phyloP scores from a whole-genome alignment of 2,113 vertebrate species.

The Pollachius pollachius region DNA sequence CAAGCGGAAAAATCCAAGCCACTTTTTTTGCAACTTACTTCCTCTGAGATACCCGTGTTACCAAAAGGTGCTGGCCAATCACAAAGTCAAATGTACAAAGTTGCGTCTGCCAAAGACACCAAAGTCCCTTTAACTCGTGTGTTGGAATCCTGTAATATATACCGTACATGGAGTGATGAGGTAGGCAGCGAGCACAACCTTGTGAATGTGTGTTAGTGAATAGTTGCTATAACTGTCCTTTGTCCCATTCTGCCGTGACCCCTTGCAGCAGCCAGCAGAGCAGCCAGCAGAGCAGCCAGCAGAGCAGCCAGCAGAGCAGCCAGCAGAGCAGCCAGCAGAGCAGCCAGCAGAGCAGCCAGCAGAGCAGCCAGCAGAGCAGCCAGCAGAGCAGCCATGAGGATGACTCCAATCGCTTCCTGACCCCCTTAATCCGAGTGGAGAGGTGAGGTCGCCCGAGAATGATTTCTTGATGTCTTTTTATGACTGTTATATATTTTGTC shows the following conservation, averaged over 20 bases:
- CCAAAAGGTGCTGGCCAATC: too few relatives aligned
- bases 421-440: constrained; percentile 77
- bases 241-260: neutral
- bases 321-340: constrained; percentile 71
- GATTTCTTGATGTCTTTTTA: too few relatives aligned
- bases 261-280: constrained; percentile 59
- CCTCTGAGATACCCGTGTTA: too few relatives aligned
- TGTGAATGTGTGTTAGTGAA: too few relatives aligned
- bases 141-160: neutral
- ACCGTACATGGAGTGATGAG: too few relatives aligned
- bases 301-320: constrained; percentile 91
- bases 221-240: neutral
- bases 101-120: too few relatives aligned
- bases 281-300: constrained; percentile 78
- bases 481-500: neutral
- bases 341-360: constrained; percentile 63
- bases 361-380: constrained; percentile 86
- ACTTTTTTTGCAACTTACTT: too few relatives aligned
- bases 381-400: constrained; percentile 93
- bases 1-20: too few relatives aligned
- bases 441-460: constrained; percentile 55
- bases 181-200: too few relatives aligned
- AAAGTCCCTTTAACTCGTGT: neutral
- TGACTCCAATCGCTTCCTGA: constrained; percentile 83
- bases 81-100: too few relatives aligned